phyloP scores from a whole-genome alignment of 2,113 vertebrate species.

The Oceanites oceanicus region DNA sequence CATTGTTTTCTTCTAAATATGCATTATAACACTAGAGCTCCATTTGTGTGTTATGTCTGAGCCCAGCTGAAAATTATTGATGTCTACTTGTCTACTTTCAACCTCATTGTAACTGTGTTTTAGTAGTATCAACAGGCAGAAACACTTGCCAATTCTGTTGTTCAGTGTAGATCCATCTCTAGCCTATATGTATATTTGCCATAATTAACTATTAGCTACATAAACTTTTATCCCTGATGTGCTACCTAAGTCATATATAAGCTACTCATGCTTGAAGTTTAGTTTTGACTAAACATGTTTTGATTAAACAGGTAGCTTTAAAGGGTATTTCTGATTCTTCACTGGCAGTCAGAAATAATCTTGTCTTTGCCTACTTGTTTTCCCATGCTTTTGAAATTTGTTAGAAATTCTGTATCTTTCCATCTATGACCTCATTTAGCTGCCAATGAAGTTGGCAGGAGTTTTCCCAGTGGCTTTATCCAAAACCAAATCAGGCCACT shows the following conservation, averaged over 20 bases:
- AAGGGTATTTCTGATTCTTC: neutral
- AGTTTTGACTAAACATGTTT: neutral
- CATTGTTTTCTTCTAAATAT: neutral
- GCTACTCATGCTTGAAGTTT: neutral
- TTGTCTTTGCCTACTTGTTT: neutral
- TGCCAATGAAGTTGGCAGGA: neutral
- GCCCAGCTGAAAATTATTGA: neutral
- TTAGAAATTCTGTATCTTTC: neutral
- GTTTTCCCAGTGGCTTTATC: neutral
- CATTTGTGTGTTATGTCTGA: neutral
- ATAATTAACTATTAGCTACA: too few relatives aligned
- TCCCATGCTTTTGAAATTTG: neutral
- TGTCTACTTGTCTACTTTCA: neutral
- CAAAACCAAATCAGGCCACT: conserved; percentile 1
- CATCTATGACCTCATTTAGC: neutral
- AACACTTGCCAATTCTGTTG: neutral
- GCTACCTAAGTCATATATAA: neutral
- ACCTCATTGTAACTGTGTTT: neutral
- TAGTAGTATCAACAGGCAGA: neutral
- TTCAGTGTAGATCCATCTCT: neutral
- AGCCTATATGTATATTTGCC: neutral
- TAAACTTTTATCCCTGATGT: neutral
- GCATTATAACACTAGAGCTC: neutral
- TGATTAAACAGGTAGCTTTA: neutral
- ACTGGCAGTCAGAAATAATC: neutral